Base-by-base conservation (phyloP, 2,797 vertebrate genomes). In the Acrocephalus scirpaceus region DNA sequence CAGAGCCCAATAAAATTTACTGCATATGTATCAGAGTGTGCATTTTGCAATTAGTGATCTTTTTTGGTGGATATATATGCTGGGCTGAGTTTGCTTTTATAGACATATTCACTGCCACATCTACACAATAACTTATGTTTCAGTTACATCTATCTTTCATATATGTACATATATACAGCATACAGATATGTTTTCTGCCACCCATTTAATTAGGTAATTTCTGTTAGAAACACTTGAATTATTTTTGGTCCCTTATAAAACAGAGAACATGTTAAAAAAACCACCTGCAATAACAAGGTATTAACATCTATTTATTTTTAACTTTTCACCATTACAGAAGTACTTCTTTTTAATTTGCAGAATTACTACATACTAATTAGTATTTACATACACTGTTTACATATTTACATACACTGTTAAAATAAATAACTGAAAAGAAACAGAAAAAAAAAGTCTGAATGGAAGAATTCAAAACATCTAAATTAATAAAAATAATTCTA, bases 191-290 rank as follows among this genome's bases (percentile, higher is more conserved):
- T 80, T 83, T 88, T 83, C 50, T 81, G 61, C 3, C 15, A 48
- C 13, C 1, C 13, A 27, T 62, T 81, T 58, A 70, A 16, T 78
- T 25, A 75, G 11, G 7, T 10, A 3, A 38, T 61, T 77, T 74
- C 21, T 69, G 36, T 47, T 30, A 65, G 5, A 23, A 84, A 40
- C 30, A 42, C 1, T n/a, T 66, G 8, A 44, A 5, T 40, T 79
- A 66, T 30, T 7, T 2, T 23, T 76, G 4, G 34, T 78, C 54
- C 26, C 11, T 51, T 36, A 60, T 0, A 48, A 42, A 36, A 40
- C 3, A 38, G 7, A 13, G 2, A 7, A 34, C 1, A 1, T n/a
- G 1, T 48, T 32, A 5, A 34, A 65, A 72, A 34, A 34, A 1
- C 0, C 17, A 20, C 36, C 9, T 9, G 1, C 10, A 80, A 13